Conservation (phyloP, 2,113 vertebrate species). For the Planiliza haematocheilus region DNA sequence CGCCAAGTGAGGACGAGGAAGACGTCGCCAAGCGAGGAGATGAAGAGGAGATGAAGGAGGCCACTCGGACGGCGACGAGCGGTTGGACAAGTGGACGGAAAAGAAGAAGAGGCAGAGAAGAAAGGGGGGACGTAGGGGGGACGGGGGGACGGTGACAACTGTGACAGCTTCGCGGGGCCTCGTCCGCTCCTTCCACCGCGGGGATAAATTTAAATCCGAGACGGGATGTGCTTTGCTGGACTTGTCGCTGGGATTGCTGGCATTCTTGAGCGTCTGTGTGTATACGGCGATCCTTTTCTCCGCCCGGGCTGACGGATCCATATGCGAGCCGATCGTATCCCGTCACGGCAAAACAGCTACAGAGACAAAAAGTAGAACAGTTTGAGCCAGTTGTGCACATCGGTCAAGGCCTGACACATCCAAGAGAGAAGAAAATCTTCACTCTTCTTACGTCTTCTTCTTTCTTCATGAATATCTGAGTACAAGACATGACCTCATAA, state of each 20-base stretch:
- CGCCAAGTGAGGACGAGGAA: slow-evolving; percentile 24
- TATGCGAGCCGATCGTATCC: neutral
- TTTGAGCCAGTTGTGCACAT: no score
- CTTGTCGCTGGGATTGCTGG: slow-evolving; percentile 3
- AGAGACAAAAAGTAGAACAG: no score
- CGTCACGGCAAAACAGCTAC: neutral
- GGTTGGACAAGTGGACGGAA: slow-evolving; percentile 41
- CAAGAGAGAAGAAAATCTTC: no score
- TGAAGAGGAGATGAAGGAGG: slow-evolving; percentile 36
- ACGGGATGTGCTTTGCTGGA: slow-evolving; percentile 11
- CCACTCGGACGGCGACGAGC: slow-evolving; percentile 43
- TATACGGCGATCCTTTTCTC: neutral
- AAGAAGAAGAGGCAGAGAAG: slow-evolving; percentile 26
- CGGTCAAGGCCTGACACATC: no score
- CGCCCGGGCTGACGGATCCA: neutral
- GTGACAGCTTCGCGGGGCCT: slow-evolving; percentile 47
- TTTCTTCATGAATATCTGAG: no score
- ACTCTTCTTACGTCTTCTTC: no score
- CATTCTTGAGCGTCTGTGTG: slow-evolving; percentile 28
- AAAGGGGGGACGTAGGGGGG: no score
- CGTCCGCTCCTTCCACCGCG: slow-evolving; percentile 30
- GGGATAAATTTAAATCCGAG: slow-evolving; percentile 64
- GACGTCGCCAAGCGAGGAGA: slow-evolving; percentile 28
- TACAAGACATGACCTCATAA: no score
- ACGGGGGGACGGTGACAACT: slow-evolving; percentile 51